These are phyloP conservation scores for Poecile atricapillus DNA, from an alignment of 2,113 vertebrate genomes.

Conservation along the genomic window DNA sequence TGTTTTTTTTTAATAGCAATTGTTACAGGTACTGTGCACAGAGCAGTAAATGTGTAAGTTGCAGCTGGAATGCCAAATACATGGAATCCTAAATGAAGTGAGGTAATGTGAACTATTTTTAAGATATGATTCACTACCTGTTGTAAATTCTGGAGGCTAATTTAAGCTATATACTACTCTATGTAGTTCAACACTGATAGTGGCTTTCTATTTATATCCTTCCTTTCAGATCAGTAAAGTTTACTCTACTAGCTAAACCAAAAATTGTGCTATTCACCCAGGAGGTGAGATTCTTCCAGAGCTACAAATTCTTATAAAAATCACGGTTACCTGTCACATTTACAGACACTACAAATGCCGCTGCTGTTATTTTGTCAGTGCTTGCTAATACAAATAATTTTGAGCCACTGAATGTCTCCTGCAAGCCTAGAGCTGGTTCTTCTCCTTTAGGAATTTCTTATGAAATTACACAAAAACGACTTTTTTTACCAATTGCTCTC, in stretches of 20 bases:
- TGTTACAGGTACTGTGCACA: neutral
- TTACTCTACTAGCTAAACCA: neutral
- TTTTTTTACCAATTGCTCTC: neutral
- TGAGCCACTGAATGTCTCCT: neutral
- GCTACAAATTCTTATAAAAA: constrained; percentile 9
- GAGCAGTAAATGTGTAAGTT: neutral
- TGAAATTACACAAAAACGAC: neutral
- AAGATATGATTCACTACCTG: neutral
- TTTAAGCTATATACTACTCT: neutral
- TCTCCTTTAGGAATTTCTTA: neutral
- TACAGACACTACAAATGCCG: neutral
- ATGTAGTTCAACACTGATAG: neutral
- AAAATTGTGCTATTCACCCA: neutral
- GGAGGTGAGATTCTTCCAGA: neutral
- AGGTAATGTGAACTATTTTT: neutral
- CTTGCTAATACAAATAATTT: neutral
- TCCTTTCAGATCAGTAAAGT: neutral
- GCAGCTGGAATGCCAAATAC: neutral
- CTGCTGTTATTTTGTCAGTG: neutral
- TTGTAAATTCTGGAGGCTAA: constrained; percentile 7
- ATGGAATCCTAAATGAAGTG: neutral
- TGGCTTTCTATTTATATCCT: neutral
- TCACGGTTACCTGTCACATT: neutral
- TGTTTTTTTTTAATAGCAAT: neutral
- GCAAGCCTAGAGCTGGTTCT: neutral